Percentiles rank a stretch among this genome's conserved stretches.
phyloP scores from a whole-genome alignment of 2,113 vertebrate species.

The Plecturocebus donacophilus region DNA sequence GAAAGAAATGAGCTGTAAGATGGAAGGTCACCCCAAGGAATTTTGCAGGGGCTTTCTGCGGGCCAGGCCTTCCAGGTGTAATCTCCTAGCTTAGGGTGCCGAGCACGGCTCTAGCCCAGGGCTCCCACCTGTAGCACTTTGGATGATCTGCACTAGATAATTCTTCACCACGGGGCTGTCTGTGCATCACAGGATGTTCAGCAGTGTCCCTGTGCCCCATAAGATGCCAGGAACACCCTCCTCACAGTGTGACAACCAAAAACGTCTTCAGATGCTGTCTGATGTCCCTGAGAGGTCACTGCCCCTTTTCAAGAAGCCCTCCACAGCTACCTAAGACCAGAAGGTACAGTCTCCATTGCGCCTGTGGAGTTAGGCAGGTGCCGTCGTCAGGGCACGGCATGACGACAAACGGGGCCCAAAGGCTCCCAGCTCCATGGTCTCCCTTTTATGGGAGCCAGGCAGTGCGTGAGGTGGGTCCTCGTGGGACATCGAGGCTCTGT shows the following conservation, averaged over 20 bases:
- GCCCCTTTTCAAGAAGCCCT: not conserved
- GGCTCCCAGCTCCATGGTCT: not conserved
- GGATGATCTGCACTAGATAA: not conserved
- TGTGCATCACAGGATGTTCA: not conserved
- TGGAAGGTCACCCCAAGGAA: not conserved
- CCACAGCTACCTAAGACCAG: not conserved
- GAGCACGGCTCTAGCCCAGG: not conserved
- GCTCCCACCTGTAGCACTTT: not conserved
- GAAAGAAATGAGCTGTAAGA: not conserved
- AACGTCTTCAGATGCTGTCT: not conserved
- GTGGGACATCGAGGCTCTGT: not conserved
- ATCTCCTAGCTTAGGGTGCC: not conserved
- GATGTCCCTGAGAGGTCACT: not conserved
- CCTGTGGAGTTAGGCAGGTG: not conserved
- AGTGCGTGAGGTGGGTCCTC: not conserved
- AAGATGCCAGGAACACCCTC: not conserved
- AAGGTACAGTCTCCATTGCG: rapidly evolving
- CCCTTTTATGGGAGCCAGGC: not conserved
- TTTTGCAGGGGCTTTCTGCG: not conserved
- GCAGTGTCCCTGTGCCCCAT: not conserved
- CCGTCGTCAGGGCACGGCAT: rapidly evolving
- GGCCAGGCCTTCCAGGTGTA: rapidly evolving
- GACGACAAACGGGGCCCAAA: not conserved
- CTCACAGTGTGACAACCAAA: not conserved
- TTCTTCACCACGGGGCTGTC: too few species aligned